Conservation (phyloP, 2,797 vertebrate species). For the Microctenopoma stevenorrisi region DNA sequence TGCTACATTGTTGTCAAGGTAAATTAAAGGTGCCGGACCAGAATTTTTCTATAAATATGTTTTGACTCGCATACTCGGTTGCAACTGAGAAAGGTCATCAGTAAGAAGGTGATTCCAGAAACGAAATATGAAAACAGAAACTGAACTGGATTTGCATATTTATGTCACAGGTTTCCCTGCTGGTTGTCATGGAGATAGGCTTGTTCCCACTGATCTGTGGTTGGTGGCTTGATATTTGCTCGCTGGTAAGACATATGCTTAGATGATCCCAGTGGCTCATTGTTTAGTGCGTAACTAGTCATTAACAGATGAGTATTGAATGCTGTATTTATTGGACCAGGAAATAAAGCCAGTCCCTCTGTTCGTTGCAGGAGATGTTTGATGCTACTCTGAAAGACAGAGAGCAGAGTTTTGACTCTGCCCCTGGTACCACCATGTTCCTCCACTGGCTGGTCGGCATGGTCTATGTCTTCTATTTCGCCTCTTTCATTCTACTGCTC, state of each 20-base stretch:
- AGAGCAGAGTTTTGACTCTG: conserved; percentile 93
- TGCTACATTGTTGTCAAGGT: conserved; percentile 99
- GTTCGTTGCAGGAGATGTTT: conserved; percentile 92
- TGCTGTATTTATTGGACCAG: background rate
- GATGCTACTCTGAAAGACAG: conserved; percentile 94
- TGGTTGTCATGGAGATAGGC: conserved; percentile 97
- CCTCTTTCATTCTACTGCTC: conserved; percentile 95
- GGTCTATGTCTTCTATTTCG: conserved; percentile 99
- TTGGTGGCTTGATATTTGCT: conserved; percentile 99
- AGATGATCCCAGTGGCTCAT: no score
- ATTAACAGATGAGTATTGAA: no score
- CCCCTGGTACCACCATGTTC: conserved; percentile 97
- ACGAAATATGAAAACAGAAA: conserved; percentile 11
- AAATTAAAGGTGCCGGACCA: conserved; percentile 46
- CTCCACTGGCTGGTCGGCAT: conserved; percentile 98
- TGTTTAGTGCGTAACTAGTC: no score
- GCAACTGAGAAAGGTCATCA: background rate
- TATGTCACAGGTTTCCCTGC: conserved; percentile 88
- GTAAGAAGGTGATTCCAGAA: conserved; percentile 6
- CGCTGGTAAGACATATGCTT: conserved; percentile 87
- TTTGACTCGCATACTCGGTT: background rate
- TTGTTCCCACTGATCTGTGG: conserved; percentile 98
- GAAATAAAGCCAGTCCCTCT: background rate
- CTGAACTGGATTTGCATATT: conserved; percentile 5
- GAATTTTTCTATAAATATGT: background rate